Evolutionary conservation across 2,113 vertebrate species (phyloP), one percentile per base, ranked within the genome.

Genomic region (Sialia sialis): DNA sequence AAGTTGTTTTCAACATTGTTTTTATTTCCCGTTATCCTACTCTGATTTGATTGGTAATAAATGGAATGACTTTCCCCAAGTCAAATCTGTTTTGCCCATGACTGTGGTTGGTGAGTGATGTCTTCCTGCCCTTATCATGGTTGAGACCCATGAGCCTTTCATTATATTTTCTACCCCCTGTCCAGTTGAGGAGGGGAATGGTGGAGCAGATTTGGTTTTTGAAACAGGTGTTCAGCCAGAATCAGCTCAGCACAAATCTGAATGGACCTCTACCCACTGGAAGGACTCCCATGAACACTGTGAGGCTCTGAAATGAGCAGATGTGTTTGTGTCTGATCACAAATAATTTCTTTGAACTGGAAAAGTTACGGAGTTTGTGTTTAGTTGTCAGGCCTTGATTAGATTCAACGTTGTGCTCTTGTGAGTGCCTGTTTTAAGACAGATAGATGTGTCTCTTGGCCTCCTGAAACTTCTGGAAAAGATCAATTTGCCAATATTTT

Each of bases 131-230:
- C 46, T 67, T 41, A 30, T 21, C 34, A 27, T 0, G 0, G 48
- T 49, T 23, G 11, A 48, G 13, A 22, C 17, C 29, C 46, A 20
- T 14, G 21, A 54, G 21, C 17, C 15, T 67, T 60, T 54, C 8
- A 7, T 48, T 66, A 0, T 18, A 26, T 58, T 64, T 66, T 59
- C 39, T 60, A 38, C 9, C 12, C 52, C 16, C 0, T 1, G 30
- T 79, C 12, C 30, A 20, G 14, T 11, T 67, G 39, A 60, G 34
- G 30, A 67, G 52, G 46, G 17, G 21, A 54, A 26, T 29, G 34
- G 36, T 48, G 17, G 82, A 60, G 34, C 15, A 11, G 26, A 54
- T 74, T 60, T 68, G 15, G 2, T 54, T 43, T 43, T 43, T 43
- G 41, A 12, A 26, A 8, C 16, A 72, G 38, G 14, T 18, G 11